phyloP scores from a whole-genome alignment of 2,797 vertebrate species.

The Catamblyrhynchus diadema region DNA sequence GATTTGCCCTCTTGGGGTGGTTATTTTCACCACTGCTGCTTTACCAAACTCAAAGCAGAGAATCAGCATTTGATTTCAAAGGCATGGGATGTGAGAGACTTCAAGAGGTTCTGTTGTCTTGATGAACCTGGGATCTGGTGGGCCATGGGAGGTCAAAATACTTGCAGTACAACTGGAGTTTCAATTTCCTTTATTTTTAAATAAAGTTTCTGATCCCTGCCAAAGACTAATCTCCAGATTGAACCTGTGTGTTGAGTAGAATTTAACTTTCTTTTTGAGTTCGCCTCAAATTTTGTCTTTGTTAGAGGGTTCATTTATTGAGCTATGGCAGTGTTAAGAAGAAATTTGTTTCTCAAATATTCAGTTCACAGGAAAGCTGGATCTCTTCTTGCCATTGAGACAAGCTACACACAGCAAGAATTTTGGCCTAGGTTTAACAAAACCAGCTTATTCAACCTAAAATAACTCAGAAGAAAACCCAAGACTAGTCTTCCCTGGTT shows the following conservation, averaged over 20 bases:
- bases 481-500: background rate
- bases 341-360: background rate
- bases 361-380: background rate
- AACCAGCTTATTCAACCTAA: background rate
- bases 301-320: background rate
- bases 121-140: background rate
- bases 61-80: background rate
- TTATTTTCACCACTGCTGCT: background rate
- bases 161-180: background rate
- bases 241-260: background rate
- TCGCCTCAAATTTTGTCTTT: background rate
- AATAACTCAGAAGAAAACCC: background rate
- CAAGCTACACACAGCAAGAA: background rate
- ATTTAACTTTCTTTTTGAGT: background rate
- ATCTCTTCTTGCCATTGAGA: background rate
- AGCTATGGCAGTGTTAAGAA: background rate
- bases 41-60: background rate
- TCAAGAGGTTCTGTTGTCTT: background rate
- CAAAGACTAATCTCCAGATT: background rate
- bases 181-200: background rate
- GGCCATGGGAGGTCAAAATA: background rate
- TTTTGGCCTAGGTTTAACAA: background rate
- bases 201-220: background rate
- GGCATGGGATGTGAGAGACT: background rate
- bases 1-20: background rate